Evolutionary conservation across 2,888 invertebrate genomes (phyloP).

Genomic region (Rhabditoides inermis): DNA sequence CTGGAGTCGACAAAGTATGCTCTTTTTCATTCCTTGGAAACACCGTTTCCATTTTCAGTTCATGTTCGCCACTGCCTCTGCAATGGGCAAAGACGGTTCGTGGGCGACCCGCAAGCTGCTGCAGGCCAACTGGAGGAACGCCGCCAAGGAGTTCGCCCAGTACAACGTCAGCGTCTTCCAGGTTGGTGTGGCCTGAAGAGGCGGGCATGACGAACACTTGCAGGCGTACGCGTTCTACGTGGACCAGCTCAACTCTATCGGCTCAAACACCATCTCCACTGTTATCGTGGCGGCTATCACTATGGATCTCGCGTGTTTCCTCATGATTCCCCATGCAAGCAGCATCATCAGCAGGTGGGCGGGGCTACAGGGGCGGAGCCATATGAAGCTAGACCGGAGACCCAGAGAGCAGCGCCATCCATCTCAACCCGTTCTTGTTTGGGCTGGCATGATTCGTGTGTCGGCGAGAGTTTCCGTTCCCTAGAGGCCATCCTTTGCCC

Average conservation of each 20-base stretch:
- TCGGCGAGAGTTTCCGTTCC: background rate
- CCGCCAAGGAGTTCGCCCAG: conserved; percentile 23
- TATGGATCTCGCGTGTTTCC: conserved; percentile 38
- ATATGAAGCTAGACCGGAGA: background rate
- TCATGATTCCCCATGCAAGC: conserved; percentile 33
- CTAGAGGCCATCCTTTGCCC: background rate
- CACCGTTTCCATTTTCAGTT: conserved; percentile 11
- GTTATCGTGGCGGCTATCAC: conserved; percentile 35
- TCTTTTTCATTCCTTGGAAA: background rate
- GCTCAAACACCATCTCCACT: conserved; percentile 28
- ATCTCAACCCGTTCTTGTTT: background rate
- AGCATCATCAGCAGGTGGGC: conserved; percentile 25
- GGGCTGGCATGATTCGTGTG: background rate
- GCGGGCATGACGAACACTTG: background rate
- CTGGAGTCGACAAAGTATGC: background rate
- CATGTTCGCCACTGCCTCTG: conserved; percentile 40
- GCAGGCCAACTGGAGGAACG: conserved; percentile 31
- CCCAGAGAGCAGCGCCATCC: background rate
- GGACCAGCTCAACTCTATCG: conserved; percentile 38
- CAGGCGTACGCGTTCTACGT: conserved; percentile 40
- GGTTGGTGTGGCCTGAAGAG: conserved; percentile 9
- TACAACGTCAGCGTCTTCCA: conserved; percentile 41
- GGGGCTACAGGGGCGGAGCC: background rate
- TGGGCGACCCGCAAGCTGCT: conserved; percentile 22
- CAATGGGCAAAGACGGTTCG: conserved; percentile 31